Evolutionary conservation across 2,888 invertebrate species (phyloP).

Genomic region (Falcaria lacertinaria): DNA sequence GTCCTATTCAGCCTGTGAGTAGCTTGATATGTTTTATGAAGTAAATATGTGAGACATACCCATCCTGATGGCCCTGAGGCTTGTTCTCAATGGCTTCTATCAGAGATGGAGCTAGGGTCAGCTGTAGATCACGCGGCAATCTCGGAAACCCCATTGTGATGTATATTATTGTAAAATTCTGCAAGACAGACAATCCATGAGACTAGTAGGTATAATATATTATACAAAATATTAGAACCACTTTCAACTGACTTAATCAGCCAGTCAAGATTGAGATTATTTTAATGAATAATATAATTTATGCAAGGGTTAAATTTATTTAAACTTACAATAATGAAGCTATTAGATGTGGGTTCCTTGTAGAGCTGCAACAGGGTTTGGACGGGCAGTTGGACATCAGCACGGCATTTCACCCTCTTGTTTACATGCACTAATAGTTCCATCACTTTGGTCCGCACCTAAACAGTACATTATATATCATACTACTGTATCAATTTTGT

Average conservation of each 20-base stretch:
- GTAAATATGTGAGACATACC: constrained; percentile 62
- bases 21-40: no score
- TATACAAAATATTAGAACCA: no score
- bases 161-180: constrained; percentile 97
- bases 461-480: no score
- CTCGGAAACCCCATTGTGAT: constrained; percentile 95
- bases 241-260: no score
- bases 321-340: constrained; percentile 86
- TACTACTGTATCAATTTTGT: no score
- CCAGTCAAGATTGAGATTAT: no score
- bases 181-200: constrained; percentile 39
- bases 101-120: constrained; percentile 85
- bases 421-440: constrained; percentile 95
- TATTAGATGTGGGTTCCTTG: constrained; percentile 86
- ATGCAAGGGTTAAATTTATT: not conserved
- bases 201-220: no score
- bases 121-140: constrained; percentile 86
- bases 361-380: constrained; percentile 90
- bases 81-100: constrained; percentile 89
- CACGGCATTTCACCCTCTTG: constrained; percentile 91
- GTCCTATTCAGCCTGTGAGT: no score
- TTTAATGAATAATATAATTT: no score
- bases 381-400: constrained; percentile 91
- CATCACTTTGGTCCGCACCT: constrained; percentile 89
- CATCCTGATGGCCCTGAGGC: constrained; percentile 91